A percentile compares a stretch with the other conserved stretches of the same genome.
Conservation (phyloP, 2,888 invertebrate genomes). For the Hirtodrosophila histrioides region DNA sequence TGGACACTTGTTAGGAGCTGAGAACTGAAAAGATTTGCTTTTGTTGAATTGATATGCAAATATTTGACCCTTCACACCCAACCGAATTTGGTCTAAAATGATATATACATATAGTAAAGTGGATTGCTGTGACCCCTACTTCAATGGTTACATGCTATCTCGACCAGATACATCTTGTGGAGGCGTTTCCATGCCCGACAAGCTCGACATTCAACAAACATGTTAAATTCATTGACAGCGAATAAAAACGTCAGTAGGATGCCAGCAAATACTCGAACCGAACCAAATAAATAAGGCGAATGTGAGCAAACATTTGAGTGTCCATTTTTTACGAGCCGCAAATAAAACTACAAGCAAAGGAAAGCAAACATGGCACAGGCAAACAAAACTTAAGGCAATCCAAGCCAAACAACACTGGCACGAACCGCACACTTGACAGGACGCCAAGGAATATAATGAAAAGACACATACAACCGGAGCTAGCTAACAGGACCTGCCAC, state of each 20-base stretch:
- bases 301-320: conserved; percentile 70
- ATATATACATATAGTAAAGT: conserved; percentile 2
- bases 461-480: conserved; percentile 36
- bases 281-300: conserved; percentile 61
- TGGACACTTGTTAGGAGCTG: neutral
- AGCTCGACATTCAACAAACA: conserved; percentile 55
- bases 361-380: conserved; percentile 55
- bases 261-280: conserved; percentile 53
- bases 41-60: conserved; percentile 38
- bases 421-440: conserved; percentile 66
- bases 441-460: conserved; percentile 63
- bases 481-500: neutral
- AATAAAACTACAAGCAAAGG: conserved; percentile 65
- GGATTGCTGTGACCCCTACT: conserved; percentile 2
- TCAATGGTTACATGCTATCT: conserved; percentile 5
- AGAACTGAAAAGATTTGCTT: conserved; percentile 8
- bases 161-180: conserved; percentile 12
- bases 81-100: conserved; percentile 7
- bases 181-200: conserved; percentile 34
- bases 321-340: conserved; percentile 73
- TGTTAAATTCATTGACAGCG: conserved; percentile 82
- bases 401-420: conserved; percentile 41
- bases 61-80: conserved; percentile 15
- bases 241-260: conserved; percentile 80
- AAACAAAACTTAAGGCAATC: conserved; percentile 58